These are phyloP conservation scores for Oryzaephilus surinamensis DNA, from an alignment of 1,140 invertebrate genomes.

Conservation along the genomic window DNA sequence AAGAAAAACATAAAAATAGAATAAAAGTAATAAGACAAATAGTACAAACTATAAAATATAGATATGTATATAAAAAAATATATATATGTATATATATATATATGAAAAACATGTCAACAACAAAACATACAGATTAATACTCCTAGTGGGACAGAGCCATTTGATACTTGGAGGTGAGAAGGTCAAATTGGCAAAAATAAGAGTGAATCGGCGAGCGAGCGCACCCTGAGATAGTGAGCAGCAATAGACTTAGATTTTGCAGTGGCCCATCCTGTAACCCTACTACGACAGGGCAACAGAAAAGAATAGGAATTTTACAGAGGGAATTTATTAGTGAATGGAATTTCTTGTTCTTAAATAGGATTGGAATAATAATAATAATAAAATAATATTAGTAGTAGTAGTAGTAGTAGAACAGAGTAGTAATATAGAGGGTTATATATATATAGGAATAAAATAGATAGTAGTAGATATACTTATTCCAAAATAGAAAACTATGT, in stretches of 20 bases:
- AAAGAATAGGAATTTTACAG: no score
- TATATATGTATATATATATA: no score
- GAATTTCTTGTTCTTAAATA: no score
- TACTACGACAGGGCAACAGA: no score
- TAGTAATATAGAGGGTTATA: neutral
- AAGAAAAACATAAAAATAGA: conserved; percentile 7
- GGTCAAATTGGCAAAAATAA: conserved; percentile 31
- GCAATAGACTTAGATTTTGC: conserved; percentile 17
- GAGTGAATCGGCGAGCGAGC: conserved; percentile 23
- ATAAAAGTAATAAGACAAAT: conserved; percentile 9
- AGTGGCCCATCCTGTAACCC: conserved; percentile 19
- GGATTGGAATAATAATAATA: no score
- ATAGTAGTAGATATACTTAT: neutral
- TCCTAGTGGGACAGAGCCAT: conserved; percentile 38
- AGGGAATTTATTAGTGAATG: no score
- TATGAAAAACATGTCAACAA: conserved; percentile 35
- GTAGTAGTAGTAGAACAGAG: no score
- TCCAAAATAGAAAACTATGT: neutral
- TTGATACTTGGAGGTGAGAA: conserved; percentile 43
- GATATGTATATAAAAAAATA: no score
- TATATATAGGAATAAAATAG: neutral
- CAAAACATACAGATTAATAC: conserved; percentile 35
- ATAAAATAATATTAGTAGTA: neutral
- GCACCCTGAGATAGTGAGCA: conserved; percentile 20
- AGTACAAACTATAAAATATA: conserved; percentile 26